A percentile compares a stretch with the other conserved stretches of the same genome.
Conservation (phyloP, 2,113 vertebrate genomes). For the Melierax canorus region DNA sequence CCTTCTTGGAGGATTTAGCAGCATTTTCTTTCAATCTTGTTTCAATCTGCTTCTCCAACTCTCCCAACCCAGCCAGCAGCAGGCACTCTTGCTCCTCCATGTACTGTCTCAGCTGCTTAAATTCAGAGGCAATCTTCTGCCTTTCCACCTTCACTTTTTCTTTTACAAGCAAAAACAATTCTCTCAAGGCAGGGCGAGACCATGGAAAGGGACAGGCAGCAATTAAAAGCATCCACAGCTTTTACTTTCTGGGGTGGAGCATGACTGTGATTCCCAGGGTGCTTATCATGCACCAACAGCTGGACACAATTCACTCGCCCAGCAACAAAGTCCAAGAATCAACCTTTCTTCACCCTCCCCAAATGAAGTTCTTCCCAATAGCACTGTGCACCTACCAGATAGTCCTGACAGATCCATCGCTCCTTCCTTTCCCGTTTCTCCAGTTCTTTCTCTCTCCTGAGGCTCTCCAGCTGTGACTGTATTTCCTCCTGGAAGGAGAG, state of each 20-base stretch:
- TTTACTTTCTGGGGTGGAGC: not conserved
- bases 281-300: not conserved
- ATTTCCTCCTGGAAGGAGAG: not conserved
- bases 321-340: not conserved
- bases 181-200: not conserved
- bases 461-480: not conserved
- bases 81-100: not conserved
- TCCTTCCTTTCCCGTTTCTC: not conserved
- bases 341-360: not conserved
- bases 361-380: not conserved
- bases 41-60: not conserved
- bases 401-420: not conserved
- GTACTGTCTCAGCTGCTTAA: not conserved
- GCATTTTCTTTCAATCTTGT: not conserved
- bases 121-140: not conserved
- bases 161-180: not conserved
- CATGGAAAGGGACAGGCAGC: not conserved
- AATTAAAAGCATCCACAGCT: not conserved
- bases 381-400: not conserved
- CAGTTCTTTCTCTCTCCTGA: not conserved
- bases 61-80: not conserved
- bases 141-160: not conserved
- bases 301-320: not conserved
- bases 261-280: not conserved
- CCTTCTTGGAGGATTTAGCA: not conserved